Conservation (phyloP, 2,113 vertebrate species). For the Epinephelus fuscoguttatus region DNA sequence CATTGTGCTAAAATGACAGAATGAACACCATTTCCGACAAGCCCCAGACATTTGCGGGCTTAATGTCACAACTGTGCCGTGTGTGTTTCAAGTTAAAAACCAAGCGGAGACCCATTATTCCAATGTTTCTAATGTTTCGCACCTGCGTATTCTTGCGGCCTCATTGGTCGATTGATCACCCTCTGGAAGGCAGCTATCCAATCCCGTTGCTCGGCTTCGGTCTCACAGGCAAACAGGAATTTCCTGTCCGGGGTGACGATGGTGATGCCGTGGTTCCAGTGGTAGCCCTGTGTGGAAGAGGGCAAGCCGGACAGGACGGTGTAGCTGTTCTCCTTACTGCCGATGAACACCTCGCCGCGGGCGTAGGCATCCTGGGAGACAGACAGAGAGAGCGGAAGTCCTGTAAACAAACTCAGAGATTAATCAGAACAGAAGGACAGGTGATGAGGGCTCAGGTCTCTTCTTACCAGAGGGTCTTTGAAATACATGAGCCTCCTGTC, state of each 20-base stretch:
- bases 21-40: too few species aligned
- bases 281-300: constrained; percentile 90
- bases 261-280: constrained; percentile 95
- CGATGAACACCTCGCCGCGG: constrained; percentile 96
- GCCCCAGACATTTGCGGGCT: too few species aligned
- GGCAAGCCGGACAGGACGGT: constrained; percentile 92
- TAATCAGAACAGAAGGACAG: not conserved
- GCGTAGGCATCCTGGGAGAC: constrained; percentile 92
- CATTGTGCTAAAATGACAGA: too few species aligned
- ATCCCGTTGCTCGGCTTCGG: constrained; percentile 89
- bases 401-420: not conserved
- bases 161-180: constrained; percentile 95
- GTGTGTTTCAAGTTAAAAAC: not conserved
- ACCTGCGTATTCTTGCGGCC: constrained; percentile 98
- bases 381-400: not conserved
- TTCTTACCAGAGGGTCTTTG: constrained; percentile 95
- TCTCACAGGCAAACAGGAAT: constrained; percentile 96
- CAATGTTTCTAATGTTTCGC: not conserved
- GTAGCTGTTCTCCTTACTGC: constrained; percentile 96
- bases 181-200: constrained; percentile 94
- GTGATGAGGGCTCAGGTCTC: not conserved
- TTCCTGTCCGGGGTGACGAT: constrained; percentile 96
- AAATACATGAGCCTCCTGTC: constrained; percentile 97
- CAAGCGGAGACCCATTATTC: too few species aligned
- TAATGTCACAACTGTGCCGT: too few species aligned